Evolutionary conservation across 2,797 vertebrate species (phyloP), one percentile per base, ranked within the genome.

Genomic region (Aphelocoma californica): DNA sequence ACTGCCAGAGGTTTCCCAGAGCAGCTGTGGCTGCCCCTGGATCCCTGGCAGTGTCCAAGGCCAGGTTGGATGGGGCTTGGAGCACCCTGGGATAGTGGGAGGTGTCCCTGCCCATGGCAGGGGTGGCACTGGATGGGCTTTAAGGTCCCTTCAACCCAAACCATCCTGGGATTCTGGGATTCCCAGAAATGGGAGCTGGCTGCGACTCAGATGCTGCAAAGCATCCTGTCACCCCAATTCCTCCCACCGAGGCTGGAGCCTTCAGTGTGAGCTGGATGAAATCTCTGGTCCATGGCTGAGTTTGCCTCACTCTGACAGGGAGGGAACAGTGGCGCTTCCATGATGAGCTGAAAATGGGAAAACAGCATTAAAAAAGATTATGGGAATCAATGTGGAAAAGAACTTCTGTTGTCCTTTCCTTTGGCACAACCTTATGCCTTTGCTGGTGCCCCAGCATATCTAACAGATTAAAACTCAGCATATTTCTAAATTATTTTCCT

Each of bases 21-120:
- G 60, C 0, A 44, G 44, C 66, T 57, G 74, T 2, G 51, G 50
- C 58, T 80, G 66, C 21, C 50, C 42, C 84, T 56, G 74, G 3
- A 57, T 65, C 32, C n/a, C 44, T 80, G 45, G 19, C 0, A 65
- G 7, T 47, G 25, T 1, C 77, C 69, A 18, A 67, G 77, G 14
- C 4, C 53, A 40, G n/a, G 53, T 0, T 88, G 54, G 72, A n/a
- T 0, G 0, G 7, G 28, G 19, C 2, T 51, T 38, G 54, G 47
- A 81, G 53, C 25, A 40, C 0, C 18, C n/a, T 74, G 61, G 77
- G n/a, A 26, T 0, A 3, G 17, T 31, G 38, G 53, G 0, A 61
- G 8, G 4, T 66, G 40, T 53, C 77, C 53, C 60, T 65, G 75
- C 28, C 44, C 31, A 7, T 29, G 72, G 56, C 17, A 31, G 42